Evolutionary conservation across 1,140 invertebrate species (phyloP).

Genomic region (Ceratina japonica): DNA sequence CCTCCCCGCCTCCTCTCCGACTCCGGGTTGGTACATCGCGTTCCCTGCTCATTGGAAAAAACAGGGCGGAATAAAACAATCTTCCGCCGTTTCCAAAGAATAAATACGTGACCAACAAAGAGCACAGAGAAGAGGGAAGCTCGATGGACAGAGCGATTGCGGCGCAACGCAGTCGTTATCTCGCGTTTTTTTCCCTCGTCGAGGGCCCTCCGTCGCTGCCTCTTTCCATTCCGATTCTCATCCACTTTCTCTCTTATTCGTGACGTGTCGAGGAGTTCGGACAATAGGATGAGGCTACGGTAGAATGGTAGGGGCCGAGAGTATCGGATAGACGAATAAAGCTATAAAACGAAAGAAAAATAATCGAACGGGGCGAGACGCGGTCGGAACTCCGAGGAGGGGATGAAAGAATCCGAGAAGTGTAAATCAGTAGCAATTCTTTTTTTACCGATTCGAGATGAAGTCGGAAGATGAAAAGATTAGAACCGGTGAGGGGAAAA

Average conservation of each 20-base stretch:
- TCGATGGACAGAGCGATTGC: slow-evolving; percentile 34
- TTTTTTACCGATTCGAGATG: background rate
- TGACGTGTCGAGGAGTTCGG: background rate
- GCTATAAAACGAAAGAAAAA: background rate
- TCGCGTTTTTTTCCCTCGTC: slow-evolving; percentile 24
- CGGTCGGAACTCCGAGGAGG: background rate
- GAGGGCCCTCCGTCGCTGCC: background rate
- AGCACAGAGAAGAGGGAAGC: background rate
- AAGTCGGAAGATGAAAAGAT: background rate
- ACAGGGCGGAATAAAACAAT: background rate
- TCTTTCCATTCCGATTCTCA: background rate
- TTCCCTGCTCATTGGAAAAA: background rate
- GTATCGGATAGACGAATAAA: background rate
- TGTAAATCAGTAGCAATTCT: slow-evolving; percentile 26
- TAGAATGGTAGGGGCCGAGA: background rate
- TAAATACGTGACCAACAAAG: slow-evolving; percentile 28
- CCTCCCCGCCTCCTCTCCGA: no score
- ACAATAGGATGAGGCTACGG: background rate
- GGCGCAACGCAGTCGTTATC: slow-evolving; percentile 36
- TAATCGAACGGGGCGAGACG: background rate
- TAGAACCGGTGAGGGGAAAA: background rate
- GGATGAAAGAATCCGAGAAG: no score
- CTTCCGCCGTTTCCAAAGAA: background rate
- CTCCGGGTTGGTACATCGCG: background rate
- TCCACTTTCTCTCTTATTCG: background rate